Base-by-base conservation (phyloP, 2,113 vertebrate species). In the Oryzias melastigma region DNA sequence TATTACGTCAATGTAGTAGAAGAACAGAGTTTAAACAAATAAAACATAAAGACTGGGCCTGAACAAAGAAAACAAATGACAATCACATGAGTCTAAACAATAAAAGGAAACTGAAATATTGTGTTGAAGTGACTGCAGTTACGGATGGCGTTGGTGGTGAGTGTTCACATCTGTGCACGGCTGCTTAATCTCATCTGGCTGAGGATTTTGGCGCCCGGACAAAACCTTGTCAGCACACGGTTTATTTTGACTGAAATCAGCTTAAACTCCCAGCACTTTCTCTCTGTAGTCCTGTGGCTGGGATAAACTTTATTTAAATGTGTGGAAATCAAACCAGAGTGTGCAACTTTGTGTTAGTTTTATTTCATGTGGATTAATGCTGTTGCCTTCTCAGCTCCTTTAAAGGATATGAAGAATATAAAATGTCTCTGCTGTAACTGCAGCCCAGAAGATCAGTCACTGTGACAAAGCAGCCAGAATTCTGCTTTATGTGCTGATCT, bases 161-260 rank as follows among this genome's bases (percentile, higher is more conserved):
- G 44, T 29, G 52, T 71, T 48, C 42, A 40, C 62, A 45, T 62
- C 48, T 61, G 48, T 49, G 40, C n/a, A 44, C 60, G 52, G 57
- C 52, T 61, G 62, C 80, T 80, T 78, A 72, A 86, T 85, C 83
- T 81, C 52, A 75, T 80, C 70, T 71, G 63, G 48, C 47, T 65
- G 29, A 56, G 67, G 58, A 78, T 70, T 60, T 59, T 84, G 85
- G 78, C 78, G 52, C 60, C 49, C 52, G 53, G 64, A 82, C 78
- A 81, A 79, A 80, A 54, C 52, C 65, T 73, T 75, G 67, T 77
- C 66, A 77, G 52, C 78, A 77, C 85, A 82, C 78, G 85, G 65
- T 65, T 83, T 35, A 35, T 35, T 74, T 76, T 62, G 43, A 63
- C 49, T 51, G 22, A 81, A 86, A 85, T 84, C 86, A 75, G 82